These are phyloP conservation scores for Nautilus pompilius DNA, from an alignment of 1,140 invertebrate species.

Conservation along the genomic window DNA sequence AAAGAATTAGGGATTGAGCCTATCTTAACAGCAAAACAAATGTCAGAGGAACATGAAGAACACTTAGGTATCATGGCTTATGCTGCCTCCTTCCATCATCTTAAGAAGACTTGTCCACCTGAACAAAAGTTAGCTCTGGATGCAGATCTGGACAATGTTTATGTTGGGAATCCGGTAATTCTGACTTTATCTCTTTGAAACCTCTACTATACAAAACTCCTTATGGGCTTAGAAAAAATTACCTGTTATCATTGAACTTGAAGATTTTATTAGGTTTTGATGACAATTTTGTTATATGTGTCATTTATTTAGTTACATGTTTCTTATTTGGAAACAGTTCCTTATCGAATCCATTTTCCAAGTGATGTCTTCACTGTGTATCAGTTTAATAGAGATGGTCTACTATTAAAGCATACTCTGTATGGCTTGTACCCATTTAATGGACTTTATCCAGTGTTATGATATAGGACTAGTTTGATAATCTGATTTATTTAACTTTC, in stretches of 20 bases:
- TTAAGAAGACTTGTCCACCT: slow-evolving; percentile 63
- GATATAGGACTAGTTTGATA: too few relatives aligned
- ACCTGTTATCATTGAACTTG: background rate
- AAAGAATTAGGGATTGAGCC: slow-evolving; percentile 73
- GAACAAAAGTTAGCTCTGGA: slow-evolving; percentile 36
- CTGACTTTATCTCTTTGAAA: background rate
- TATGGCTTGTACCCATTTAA: too few relatives aligned
- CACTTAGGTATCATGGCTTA: slow-evolving; percentile 96
- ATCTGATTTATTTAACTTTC: too few relatives aligned
- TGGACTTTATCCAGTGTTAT: too few relatives aligned
- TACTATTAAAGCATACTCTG: too few relatives aligned
- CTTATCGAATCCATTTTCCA: too few relatives aligned
- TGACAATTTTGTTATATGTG: too few relatives aligned
- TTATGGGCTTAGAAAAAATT: background rate
- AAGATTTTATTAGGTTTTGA: too few relatives aligned
- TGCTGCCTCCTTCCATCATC: slow-evolving; percentile 82
- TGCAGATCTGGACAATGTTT: slow-evolving; percentile 29
- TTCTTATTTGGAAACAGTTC: too few relatives aligned
- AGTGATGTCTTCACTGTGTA: too few relatives aligned
- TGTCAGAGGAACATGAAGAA: slow-evolving; percentile 90
- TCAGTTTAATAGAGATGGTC: too few relatives aligned
- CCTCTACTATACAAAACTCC: background rate
- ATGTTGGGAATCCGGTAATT: slow-evolving; percentile 35
- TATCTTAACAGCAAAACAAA: slow-evolving; percentile 85
- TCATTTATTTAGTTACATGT: too few relatives aligned